Evolutionary conservation across 53 echinoderm and acorn worm species (phyloP).

Genomic region (Mesocentrotus franciscanus): DNA sequence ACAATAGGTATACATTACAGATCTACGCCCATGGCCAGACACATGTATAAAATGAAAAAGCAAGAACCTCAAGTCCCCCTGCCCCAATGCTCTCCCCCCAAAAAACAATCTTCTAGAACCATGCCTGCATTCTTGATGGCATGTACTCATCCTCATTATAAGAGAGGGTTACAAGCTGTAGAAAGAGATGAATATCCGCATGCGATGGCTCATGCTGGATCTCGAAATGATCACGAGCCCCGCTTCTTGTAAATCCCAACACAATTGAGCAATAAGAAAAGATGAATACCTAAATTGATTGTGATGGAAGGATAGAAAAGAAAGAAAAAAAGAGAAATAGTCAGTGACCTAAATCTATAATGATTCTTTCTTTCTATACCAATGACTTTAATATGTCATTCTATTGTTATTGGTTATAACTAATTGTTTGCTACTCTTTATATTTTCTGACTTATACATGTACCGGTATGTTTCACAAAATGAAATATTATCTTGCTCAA

Average conservation of each 20-base stretch:
- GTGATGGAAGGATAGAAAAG: background rate
- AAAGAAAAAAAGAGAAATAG: background rate
- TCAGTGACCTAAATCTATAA: background rate
- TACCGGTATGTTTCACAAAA: no score
- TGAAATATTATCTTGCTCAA: no score
- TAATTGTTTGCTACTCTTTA: background rate
- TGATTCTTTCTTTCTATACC: background rate
- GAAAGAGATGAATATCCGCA: background rate
- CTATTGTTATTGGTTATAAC: background rate
- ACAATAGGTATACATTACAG: no score
- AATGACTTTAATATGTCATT: background rate
- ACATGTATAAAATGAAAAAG: background rate
- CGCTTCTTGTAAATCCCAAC: conserved; percentile 21
- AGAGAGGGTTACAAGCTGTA: background rate
- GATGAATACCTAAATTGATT: conserved; percentile 19
- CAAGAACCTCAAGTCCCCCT: no score
- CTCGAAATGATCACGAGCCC: background rate
- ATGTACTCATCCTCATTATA: background rate
- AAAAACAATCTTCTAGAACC: background rate
- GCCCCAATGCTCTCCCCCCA: background rate
- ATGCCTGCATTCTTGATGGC: background rate
- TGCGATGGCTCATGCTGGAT: background rate
- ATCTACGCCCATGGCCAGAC: no score
- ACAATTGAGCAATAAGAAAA: background rate
- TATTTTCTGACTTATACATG: no score